phyloP scores from a whole-genome alignment of 2,888 invertebrate genomes.

The Physocephala rufipes region DNA sequence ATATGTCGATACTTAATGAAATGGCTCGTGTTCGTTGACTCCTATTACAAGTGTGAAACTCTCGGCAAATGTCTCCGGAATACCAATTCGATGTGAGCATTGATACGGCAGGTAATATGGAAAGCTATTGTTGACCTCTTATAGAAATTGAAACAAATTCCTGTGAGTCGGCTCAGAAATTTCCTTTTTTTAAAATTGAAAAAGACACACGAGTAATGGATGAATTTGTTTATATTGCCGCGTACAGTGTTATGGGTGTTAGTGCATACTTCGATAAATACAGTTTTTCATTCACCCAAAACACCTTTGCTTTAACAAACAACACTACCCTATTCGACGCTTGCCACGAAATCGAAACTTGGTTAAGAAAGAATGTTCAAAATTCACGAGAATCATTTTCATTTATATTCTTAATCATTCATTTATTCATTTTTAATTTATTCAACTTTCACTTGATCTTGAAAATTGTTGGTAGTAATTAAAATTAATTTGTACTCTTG shows the following conservation, averaged over 20 bases:
- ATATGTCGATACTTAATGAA: neutral
- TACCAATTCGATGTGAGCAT: slow-evolving; percentile 20
- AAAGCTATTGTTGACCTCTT: slow-evolving; percentile 17
- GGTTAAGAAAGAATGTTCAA: too few species aligned
- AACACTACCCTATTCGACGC: too few species aligned
- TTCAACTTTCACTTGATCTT: too few species aligned
- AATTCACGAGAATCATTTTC: too few species aligned
- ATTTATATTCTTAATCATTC: too few species aligned
- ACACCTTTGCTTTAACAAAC: too few species aligned
- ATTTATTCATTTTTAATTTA: neutral
- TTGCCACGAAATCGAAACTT: too few species aligned
- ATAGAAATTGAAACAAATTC: slow-evolving; percentile 28
- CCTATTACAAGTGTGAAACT: slow-evolving; percentile 9
- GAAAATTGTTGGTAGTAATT: too few species aligned
- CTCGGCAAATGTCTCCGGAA: slow-evolving; percentile 22
- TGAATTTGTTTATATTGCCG: neutral
- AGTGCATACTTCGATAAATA: too few species aligned
- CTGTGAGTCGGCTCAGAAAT: slow-evolving; percentile 11
- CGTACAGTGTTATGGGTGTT: neutral
- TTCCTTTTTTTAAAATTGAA: neutral
- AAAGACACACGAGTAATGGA: neutral
- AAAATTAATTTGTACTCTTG: too few species aligned
- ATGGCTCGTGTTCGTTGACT: neutral
- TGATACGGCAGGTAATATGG: slow-evolving; percentile 12
- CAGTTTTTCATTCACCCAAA: too few species aligned